These are phyloP conservation scores for Opisthocomus hoazin DNA, from an alignment of 2,113 vertebrate genomes.

Conservation along the genomic window DNA sequence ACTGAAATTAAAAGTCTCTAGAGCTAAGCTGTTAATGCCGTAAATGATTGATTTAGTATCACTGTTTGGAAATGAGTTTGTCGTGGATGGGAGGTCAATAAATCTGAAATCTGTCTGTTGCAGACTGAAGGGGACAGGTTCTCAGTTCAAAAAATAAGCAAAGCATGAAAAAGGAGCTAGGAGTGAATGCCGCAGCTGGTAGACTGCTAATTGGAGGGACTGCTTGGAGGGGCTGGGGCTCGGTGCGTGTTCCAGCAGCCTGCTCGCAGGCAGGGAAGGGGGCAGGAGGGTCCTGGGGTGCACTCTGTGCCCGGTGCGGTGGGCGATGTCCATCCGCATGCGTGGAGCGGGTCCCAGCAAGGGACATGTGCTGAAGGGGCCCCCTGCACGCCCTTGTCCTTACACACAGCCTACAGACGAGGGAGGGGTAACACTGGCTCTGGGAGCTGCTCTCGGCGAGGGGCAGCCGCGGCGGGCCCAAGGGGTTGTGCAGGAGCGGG, in stretches of 20 bases:
- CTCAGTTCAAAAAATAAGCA: background rate
- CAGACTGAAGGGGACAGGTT: background rate
- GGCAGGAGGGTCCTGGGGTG: background rate
- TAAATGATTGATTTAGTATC: background rate
- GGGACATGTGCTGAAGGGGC: background rate
- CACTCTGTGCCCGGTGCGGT: fast-evolving
- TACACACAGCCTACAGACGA: background rate
- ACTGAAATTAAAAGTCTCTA: background rate
- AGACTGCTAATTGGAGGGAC: background rate
- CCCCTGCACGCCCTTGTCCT: background rate
- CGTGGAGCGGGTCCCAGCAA: background rate
- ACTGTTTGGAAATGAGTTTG: background rate
- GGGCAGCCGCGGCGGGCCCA: fast-evolving
- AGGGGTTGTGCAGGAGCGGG: fast-evolving
- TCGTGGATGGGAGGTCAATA: background rate
- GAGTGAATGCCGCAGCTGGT: background rate
- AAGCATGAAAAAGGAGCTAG: background rate
- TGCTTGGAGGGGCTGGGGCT: background rate
- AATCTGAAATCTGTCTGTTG: background rate
- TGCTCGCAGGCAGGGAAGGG: too few relatives aligned
- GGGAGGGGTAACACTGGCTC: too few relatives aligned
- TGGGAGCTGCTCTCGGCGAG: fast-evolving
- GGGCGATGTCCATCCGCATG: fast-evolving
- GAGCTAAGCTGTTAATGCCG: background rate
- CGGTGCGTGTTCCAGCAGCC: background rate